Base-by-base conservation (phyloP, 2,113 vertebrate genomes). In the Abramis brama region DNA sequence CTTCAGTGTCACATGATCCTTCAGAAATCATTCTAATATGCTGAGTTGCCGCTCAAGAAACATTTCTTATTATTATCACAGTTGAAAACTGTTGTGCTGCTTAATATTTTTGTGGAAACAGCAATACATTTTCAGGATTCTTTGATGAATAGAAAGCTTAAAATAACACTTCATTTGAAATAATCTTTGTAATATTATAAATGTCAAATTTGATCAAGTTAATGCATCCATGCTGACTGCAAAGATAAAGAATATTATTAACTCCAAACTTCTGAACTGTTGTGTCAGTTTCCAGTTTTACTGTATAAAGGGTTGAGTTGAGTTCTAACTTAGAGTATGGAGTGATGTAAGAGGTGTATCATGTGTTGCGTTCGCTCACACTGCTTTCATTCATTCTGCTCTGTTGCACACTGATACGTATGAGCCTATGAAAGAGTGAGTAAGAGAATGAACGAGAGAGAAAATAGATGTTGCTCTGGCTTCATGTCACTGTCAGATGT, bases 401-500 rank as follows among this genome's bases (percentile, higher is more conserved):
- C 19, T 84, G 55, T 66, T 87, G 85, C 74, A 75, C 78, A 27
- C 73, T 57, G 43, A 85, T 90, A 66, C 9, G 30, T 43, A 79
- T 25, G 74, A 84, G 68, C 43, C 47, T 45, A 12, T 43, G 70
- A 78, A 64, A 43, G 30, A 47, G 23, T 10, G 68, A 76, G 64
- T n/a, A 43, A 64, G 27, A 59, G 62, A 59, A 8, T 8, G 79
- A 85, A 45, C 23, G 66, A 81, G 66, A 43, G 30, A 60, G 74
- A 85, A 73, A 88, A 81, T 47, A 52, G 13, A 66, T 85, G 85
- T 85, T 83, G 57, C 83, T 23, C 30, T 33, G 27, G 79, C 68
- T 88, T 88, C 87, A 82, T 87, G 87, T 90, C 89, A 90, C 87
- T 87, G 87, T 88, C 89, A 83, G 62, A 80, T 83, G 30, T 87